phyloP scores from a whole-genome alignment of 2,797 vertebrate species.

The Pteropus rufus region DNA sequence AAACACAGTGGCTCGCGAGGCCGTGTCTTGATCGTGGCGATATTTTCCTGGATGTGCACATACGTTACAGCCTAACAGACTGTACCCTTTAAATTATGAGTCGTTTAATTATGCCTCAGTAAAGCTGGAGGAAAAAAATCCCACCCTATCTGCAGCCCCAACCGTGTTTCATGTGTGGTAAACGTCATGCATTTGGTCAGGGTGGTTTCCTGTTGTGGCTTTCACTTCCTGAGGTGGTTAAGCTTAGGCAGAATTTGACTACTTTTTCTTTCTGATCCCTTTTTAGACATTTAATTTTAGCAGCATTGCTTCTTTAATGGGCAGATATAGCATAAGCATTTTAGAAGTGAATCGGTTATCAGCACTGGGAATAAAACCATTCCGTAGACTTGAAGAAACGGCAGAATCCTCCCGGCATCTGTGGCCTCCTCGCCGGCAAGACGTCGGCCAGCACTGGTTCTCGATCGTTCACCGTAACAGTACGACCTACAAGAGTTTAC shows the following conservation, averaged over 20 bases:
- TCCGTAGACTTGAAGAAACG: too few relatives aligned
- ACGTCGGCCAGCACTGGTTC: fast-evolving
- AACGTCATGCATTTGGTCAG: not conserved
- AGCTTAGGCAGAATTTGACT: not conserved
- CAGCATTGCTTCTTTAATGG: not conserved
- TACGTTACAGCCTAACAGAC: not conserved
- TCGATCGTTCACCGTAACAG: fast-evolving
- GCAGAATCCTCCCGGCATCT: fast-evolving
- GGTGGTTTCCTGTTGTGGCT: constrained; percentile 57
- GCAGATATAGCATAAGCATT: not conserved
- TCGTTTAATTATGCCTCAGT: not conserved
- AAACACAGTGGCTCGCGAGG: fast-evolving
- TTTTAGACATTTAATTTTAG: not conserved
- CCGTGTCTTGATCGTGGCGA: fast-evolving
- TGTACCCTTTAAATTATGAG: fast-evolving
- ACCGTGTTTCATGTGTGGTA: fast-evolving
- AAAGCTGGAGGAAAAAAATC: not conserved
- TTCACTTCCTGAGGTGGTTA: constrained; percentile 15
- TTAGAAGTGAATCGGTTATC: not conserved
- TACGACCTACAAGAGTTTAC: not conserved
- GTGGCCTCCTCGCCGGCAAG: not conserved
- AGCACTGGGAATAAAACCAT: not conserved
- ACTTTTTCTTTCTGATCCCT: not conserved
- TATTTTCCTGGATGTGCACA: fast-evolving
- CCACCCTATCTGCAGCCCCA: not conserved